phyloP scores from a whole-genome alignment of 2,888 invertebrate genomes.

The Cephonodes hylas region DNA sequence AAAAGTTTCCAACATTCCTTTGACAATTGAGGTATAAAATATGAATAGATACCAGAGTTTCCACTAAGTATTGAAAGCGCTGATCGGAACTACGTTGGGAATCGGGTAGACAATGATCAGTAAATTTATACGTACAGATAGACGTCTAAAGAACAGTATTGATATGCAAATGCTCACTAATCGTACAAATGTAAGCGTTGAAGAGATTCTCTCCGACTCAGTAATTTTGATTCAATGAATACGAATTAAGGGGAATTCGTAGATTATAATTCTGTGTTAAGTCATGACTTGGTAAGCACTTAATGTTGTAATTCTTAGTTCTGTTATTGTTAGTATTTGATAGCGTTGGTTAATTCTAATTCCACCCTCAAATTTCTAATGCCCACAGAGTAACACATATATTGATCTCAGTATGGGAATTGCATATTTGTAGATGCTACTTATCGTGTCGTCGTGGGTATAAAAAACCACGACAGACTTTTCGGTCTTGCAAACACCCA shows the following conservation, averaged over 20 bases:
- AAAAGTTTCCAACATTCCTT: too few relatives aligned
- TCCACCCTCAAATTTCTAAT: too few relatives aligned
- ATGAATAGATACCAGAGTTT: too few relatives aligned
- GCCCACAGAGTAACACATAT: too few relatives aligned
- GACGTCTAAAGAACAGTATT: conserved; percentile 4
- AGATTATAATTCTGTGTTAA: neutral
- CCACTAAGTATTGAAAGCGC: neutral
- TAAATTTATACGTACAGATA: neutral
- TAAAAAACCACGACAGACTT: too few relatives aligned
- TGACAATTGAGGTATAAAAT: too few relatives aligned
- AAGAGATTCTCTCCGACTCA: conserved; percentile 5
- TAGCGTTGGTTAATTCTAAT: too few relatives aligned
- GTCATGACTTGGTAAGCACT: neutral
- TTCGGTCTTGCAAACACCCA: too few relatives aligned
- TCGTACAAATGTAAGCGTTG: conserved; percentile 11
- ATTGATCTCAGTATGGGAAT: too few relatives aligned
- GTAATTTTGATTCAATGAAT: conserved; percentile 13
- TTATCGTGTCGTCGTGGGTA: too few relatives aligned
- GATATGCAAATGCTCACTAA: conserved; percentile 6
- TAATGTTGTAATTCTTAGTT: neutral
- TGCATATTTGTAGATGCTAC: too few relatives aligned
- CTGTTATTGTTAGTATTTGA: too few relatives aligned
- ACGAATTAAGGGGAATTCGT: conserved; percentile 6
- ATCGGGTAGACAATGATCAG: neutral
- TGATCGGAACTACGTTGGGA: neutral